phyloP scores from a whole-genome alignment of 1,140 invertebrate species.

The Paracyclopina nana region DNA sequence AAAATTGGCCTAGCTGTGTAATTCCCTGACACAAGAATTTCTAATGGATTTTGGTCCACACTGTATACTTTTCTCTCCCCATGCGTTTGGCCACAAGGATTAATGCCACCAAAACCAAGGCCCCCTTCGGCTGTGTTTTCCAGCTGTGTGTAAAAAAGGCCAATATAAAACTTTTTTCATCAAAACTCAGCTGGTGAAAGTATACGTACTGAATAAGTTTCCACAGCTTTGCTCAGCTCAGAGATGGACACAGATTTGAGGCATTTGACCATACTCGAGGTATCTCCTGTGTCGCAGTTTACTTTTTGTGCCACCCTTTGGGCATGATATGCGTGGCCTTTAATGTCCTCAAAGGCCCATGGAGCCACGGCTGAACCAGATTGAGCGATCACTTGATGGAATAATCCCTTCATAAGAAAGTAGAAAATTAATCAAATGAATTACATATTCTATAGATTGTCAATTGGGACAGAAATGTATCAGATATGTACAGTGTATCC shows the following conservation, averaged over 20 bases:
- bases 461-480: too few relatives aligned
- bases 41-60: not conserved
- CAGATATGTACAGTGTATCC: too few relatives aligned
- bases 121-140: not conserved
- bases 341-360: slow-evolving; percentile 2
- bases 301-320: not conserved
- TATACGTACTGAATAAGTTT: too few relatives aligned
- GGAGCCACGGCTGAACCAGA: not conserved
- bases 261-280: not conserved
- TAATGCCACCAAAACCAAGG: not conserved
- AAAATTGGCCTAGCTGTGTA: not conserved
- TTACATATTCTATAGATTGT: too few relatives aligned
- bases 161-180: too few relatives aligned
- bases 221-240: too few relatives aligned
- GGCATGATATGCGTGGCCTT: not conserved
- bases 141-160: not conserved
- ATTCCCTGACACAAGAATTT: not conserved
- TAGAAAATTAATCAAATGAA: too few relatives aligned
- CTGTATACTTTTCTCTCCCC: not conserved
- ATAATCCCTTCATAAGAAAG: not conserved
- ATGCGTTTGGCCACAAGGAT: not conserved
- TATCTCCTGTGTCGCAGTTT: not conserved
- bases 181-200: too few relatives aligned
- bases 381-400: slow-evolving; percentile 1
- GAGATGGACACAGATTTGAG: not conserved